These are phyloP conservation scores for Micrastur ruficollis DNA, from an alignment of 2,797 vertebrate genomes.

Conservation along the genomic window DNA sequence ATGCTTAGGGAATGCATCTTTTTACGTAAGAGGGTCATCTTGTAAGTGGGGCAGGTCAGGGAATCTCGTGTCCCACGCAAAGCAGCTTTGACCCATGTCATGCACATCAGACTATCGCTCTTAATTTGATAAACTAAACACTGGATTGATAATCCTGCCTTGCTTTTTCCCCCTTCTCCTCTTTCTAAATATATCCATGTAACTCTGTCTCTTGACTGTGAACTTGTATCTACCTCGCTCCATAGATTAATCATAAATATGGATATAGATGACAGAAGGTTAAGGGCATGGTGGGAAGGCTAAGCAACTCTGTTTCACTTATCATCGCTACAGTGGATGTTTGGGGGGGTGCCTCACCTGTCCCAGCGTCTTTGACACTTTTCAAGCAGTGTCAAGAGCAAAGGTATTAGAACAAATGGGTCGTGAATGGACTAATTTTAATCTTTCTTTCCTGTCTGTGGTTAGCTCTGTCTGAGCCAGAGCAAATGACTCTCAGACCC, in stretches of 20 bases:
- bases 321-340: not conserved
- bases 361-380: not conserved
- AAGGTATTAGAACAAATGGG: not conserved
- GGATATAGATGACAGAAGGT: slow-evolving; percentile 41
- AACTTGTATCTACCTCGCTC: slow-evolving; percentile 12
- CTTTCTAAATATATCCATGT: slow-evolving; percentile 56
- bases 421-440: not conserved
- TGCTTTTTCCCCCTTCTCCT: not conserved
- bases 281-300: slow-evolving; percentile 22
- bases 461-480: not conserved
- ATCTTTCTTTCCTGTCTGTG: not conserved
- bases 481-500: not conserved
- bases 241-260: slow-evolving; percentile 61
- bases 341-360: not conserved
- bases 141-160: slow-evolving; percentile 43
- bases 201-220: slow-evolving; percentile 7
- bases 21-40: slow-evolving; percentile 31
- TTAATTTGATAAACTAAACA: slow-evolving; percentile 50
- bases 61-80: not conserved
- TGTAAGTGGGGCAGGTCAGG: slow-evolving; percentile 22
- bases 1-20: not conserved
- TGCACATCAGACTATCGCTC: not conserved
- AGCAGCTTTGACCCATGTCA: slow-evolving; percentile 46
- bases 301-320: not conserved
- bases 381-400: slow-evolving; percentile 15